Percentiles rank a stretch among this genome's conserved stretches.
These are phyloP conservation scores for Melinopterus prodromus DNA, from an alignment of 2,888 invertebrate species.

Conservation along the genomic window DNA sequence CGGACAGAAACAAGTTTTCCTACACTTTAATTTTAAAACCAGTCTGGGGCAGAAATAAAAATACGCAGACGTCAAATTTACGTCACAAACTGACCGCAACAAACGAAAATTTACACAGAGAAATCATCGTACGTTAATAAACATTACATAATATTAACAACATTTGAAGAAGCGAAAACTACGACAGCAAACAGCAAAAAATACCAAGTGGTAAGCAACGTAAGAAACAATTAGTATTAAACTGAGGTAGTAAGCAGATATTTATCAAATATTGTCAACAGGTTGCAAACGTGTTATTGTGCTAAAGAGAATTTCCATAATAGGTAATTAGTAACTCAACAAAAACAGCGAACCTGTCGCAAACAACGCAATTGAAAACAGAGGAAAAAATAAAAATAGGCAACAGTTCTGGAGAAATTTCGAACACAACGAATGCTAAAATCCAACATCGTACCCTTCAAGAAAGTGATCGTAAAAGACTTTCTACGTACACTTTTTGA, in stretches of 20 bases:
- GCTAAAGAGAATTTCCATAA: neutral
- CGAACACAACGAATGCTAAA: neutral
- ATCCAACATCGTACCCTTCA: neutral
- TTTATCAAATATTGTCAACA: neutral
- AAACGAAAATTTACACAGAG: neutral
- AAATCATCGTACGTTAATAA: neutral
- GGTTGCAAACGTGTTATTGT: neutral
- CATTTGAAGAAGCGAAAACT: too few relatives aligned
- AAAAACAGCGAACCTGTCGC: neutral
- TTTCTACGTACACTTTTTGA: neutral
- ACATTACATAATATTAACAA: too few relatives aligned
- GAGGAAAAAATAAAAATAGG: neutral
- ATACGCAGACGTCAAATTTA: conserved; percentile 4
- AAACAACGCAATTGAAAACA: neutral
- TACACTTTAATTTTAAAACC: neutral
- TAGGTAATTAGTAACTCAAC: neutral
- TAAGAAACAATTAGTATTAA: too few relatives aligned
- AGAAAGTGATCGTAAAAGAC: neutral
- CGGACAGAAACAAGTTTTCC: neutral
- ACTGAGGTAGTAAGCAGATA: too few relatives aligned
- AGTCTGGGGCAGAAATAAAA: neutral
- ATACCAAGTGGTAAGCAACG: too few relatives aligned
- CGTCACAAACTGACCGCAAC: neutral
- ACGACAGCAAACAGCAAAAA: too few relatives aligned
- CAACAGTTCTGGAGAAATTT: neutral